phyloP scores from a whole-genome alignment of 2,888 invertebrate species.

The Dynastes grantii region DNA sequence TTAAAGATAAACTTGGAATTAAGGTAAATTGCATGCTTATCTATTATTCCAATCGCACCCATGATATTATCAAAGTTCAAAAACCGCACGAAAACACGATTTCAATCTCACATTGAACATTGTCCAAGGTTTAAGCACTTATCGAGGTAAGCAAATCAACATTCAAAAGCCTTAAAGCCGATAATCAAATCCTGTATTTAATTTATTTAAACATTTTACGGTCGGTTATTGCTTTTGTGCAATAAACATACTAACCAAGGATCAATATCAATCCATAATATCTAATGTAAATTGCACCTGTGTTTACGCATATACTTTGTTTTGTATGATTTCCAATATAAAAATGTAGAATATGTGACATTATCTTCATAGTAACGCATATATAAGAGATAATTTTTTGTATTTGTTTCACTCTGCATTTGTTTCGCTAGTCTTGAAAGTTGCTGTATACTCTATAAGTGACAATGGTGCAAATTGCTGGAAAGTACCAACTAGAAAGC shows the following conservation, averaged over 20 bases:
- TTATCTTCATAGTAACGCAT: not conserved
- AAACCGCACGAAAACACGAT: too few species aligned
- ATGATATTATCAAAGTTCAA: too few species aligned
- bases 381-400: not conserved
- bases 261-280: not conserved
- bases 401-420: not conserved
- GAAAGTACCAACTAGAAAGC: conserved; percentile 58
- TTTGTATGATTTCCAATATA: not conserved
- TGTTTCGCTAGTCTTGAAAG: not conserved
- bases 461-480: conserved; percentile 58
- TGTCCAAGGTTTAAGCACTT: too few species aligned
- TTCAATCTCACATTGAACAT: too few species aligned
- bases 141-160: too few species aligned
- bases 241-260: not conserved
- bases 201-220: not conserved
- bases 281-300: not conserved
- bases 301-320: not conserved
- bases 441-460: conserved; percentile 17
- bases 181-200: not conserved
- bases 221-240: not conserved
- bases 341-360: not conserved
- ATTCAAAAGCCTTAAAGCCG: not conserved
- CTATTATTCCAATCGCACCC: too few species aligned
- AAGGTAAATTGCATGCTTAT: too few species aligned
- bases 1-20: too few species aligned